Base-by-base conservation (phyloP, 2,113 vertebrate genomes). In the Pterocles burchelli region DNA sequence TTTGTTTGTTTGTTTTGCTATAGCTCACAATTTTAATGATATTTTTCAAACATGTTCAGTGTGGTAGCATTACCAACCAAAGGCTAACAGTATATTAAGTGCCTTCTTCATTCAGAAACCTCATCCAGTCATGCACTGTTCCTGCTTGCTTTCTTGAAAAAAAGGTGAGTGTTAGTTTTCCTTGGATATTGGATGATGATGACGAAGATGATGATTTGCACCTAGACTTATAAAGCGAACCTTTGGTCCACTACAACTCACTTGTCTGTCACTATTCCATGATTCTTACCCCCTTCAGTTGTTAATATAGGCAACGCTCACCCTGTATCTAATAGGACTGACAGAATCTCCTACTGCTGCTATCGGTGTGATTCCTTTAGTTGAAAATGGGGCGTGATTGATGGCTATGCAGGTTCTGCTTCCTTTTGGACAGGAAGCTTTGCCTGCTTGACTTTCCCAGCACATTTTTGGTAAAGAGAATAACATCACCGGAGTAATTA, bases 321-420 rank as follows among this genome's bases (percentile, higher is more conserved):
- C 70, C 77, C 82, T 83, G 36, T 89, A 38, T 88, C 82, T 96
- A 90, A 94, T 65, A 90, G 82, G 91, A 85, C 88, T 96, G 95
- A 67, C 90, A 70, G 51, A 85, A 91, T 96, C 89, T 97, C 73
- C 77, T 85, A 45, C 57, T 3, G 41, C 80, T 89, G 88, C 85
- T 97, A 55, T 91, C 19, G 11, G 85, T 95, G 91, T 87, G 85
- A 90, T 90, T 93, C 54, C 71, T 85, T 97, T 97, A 97, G 93
- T 95, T 97, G 95, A 96, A 98, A 97, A 89, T 85, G 86, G 80
- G 88, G 66, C 87, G 82, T 97, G 97, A 96, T 97, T 97, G 96
- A 96, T 96, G 95, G 91, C 76, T 87, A 25, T 87, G 65, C 74
- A 82, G 75, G 73, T 93, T 97, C 79, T 78, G 55, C 94, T 94